A percentile compares a stretch with the other conserved stretches of the same genome.
These are phyloP conservation scores for Sebastiscus tertius DNA, from an alignment of 2,797 vertebrate species.

Conservation along the genomic window DNA sequence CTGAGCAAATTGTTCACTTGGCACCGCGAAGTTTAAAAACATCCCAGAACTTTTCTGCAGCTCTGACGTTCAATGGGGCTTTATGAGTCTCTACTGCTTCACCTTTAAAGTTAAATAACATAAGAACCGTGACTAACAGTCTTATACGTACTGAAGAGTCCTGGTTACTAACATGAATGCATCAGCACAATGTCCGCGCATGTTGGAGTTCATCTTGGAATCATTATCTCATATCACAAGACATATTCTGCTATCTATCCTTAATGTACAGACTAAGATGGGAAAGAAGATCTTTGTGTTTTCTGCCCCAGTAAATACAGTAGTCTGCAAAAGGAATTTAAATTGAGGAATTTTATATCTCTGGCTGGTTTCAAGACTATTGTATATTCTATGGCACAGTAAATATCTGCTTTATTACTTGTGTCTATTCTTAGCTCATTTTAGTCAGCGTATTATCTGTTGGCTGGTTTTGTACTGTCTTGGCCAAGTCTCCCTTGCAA, in stretches of 20 bases:
- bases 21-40: constrained; percentile 34
- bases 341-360: neutral
- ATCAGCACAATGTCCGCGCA: neutral
- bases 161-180: neutral
- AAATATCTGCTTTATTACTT: neutral
- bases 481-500: neutral
- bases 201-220: neutral
- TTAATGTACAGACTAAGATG: neutral
- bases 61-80: constrained; percentile 13
- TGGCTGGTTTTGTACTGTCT: neutral
- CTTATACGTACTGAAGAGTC: neutral
- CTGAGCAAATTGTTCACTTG: constrained; percentile 29
- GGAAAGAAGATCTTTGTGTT: neutral
- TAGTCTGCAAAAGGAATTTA: neutral
- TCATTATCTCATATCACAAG: neutral
- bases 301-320: neutral
- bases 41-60: constrained; percentile 30
- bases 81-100: constrained; percentile 11
- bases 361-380: neutral
- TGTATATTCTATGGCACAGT: neutral
- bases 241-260: neutral
- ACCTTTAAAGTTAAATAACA: neutral
- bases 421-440: neutral
- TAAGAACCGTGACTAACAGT: neutral
- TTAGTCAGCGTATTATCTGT: neutral